Conservation (phyloP, 2,797 vertebrate genomes). For the Chaetophractus vellerosus region DNA sequence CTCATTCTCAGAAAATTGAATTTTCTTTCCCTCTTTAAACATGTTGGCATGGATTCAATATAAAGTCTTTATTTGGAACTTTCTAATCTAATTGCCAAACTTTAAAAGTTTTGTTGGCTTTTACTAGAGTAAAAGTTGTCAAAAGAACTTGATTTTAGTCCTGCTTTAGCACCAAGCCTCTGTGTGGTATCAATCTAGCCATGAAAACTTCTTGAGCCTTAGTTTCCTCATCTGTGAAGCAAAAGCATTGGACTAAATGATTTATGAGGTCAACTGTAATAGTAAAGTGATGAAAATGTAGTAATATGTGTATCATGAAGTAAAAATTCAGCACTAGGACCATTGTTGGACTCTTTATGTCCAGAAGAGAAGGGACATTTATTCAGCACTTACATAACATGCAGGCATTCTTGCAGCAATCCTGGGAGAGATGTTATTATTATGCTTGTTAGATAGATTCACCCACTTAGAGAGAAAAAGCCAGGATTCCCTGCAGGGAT, state of each 20-base stretch:
- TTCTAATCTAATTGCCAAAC: constrained; percentile 1
- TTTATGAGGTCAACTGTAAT: constrained; percentile 33
- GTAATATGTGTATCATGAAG: not conserved
- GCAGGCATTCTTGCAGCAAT: not conserved
- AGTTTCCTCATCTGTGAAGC: constrained; percentile 28
- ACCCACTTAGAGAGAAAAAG: not conserved
- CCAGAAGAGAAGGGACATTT: not conserved
- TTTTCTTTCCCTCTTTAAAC: constrained; percentile 1
- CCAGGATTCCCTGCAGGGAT: not conserved
- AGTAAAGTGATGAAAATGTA: not conserved
- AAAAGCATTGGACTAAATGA: not conserved
- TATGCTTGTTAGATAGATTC: not conserved
- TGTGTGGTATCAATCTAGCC: not conserved
- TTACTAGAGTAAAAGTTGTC: constrained; percentile 6
- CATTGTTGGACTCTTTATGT: not conserved
- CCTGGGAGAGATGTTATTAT: not conserved
- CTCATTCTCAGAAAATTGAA: constrained; percentile 6
- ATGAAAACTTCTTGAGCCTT: not conserved
- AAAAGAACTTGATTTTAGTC: not conserved
- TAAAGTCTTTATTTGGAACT: constrained; percentile 46
- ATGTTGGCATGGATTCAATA: not conserved
- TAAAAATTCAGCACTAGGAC: not conserved
- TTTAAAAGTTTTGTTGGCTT: constrained; percentile 58
- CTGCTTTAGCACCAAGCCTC: not conserved
- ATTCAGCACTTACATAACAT: not conserved